phyloP scores from a whole-genome alignment of 2,888 invertebrate species.

The Hemaris fuciformis region DNA sequence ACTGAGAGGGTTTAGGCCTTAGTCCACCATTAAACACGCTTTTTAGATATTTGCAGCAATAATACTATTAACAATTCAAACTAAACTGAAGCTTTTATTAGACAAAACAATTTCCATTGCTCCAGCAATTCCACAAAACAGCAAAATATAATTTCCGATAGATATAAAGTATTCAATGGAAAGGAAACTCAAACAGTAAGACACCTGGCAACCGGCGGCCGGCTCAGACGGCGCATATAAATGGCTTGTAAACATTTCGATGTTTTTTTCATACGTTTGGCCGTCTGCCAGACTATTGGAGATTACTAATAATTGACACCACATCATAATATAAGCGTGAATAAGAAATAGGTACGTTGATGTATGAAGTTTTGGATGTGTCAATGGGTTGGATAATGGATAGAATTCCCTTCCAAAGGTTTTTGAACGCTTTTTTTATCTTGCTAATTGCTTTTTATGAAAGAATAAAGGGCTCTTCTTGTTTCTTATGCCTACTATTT shows the following conservation, averaged over 20 bases:
- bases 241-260: conserved; percentile 41
- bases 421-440: too few relatives aligned
- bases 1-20: too few relatives aligned
- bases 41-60: too few relatives aligned
- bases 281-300: conserved; percentile 51
- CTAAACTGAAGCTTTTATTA: too few relatives aligned
- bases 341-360: conserved; percentile 23
- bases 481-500: too few relatives aligned
- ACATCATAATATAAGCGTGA: conserved; percentile 46
- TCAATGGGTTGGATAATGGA: background rate
- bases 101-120: background rate
- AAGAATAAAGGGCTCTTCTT: too few relatives aligned
- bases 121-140: background rate
- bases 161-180: background rate
- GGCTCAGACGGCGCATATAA: conserved; percentile 45
- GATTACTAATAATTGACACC: conserved; percentile 58
- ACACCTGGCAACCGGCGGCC: background rate
- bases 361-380: conserved; percentile 22
- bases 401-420: background rate
- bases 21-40: too few relatives aligned
- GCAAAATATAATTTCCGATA: background rate
- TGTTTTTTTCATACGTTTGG: conserved; percentile 49
- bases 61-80: too few relatives aligned
- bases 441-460: too few relatives aligned
- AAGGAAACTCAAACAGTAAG: background rate